phyloP scores from a whole-genome alignment of 2,113 vertebrate genomes.

The Siniperca chuatsi region DNA sequence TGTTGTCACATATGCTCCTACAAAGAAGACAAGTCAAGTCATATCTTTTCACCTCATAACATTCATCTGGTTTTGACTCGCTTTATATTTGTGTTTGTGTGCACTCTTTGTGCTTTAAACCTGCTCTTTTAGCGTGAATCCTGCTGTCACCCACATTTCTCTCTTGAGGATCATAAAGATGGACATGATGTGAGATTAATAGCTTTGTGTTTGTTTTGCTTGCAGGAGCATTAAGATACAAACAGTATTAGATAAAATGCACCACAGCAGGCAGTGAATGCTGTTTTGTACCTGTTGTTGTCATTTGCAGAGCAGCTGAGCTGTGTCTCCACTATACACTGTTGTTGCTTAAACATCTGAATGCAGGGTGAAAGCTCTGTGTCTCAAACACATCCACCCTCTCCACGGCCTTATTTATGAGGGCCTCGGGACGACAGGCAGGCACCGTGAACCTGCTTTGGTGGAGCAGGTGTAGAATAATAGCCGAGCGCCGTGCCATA shows the following conservation, averaged over 20 bases:
- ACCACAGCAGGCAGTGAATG: background rate
- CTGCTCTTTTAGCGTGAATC: constrained; percentile 10
- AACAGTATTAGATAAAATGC: background rate
- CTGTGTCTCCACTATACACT: constrained; percentile 22
- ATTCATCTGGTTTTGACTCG: background rate
- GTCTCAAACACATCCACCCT: constrained; percentile 32
- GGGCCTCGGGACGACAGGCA: constrained; percentile 44
- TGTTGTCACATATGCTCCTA: background rate
- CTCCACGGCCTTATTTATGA: constrained; percentile 70
- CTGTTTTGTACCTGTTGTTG: constrained; percentile 40
- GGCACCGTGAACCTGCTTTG: constrained; percentile 39
- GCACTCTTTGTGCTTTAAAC: background rate
- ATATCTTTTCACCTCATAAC: background rate
- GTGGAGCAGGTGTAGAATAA: constrained; percentile 73
- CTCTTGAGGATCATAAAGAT: constrained; percentile 9
- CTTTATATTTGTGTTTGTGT: constrained; percentile 2
- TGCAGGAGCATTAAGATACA: constrained; percentile 36
- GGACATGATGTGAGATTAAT: constrained; percentile 37
- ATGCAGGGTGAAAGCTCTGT: constrained; percentile 32
- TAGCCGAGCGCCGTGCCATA: constrained; percentile 60
- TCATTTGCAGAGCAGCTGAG: constrained; percentile 29
- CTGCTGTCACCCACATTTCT: constrained; percentile 18
- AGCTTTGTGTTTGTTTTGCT: constrained; percentile 33
- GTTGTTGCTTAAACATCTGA: constrained; percentile 49
- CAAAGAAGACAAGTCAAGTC: background rate